Percentiles rank a stretch among this genome's conserved stretches.
These are phyloP conservation scores for Nasalis larvatus DNA, from an alignment of 2,113 vertebrate species.

Conservation along the genomic window DNA sequence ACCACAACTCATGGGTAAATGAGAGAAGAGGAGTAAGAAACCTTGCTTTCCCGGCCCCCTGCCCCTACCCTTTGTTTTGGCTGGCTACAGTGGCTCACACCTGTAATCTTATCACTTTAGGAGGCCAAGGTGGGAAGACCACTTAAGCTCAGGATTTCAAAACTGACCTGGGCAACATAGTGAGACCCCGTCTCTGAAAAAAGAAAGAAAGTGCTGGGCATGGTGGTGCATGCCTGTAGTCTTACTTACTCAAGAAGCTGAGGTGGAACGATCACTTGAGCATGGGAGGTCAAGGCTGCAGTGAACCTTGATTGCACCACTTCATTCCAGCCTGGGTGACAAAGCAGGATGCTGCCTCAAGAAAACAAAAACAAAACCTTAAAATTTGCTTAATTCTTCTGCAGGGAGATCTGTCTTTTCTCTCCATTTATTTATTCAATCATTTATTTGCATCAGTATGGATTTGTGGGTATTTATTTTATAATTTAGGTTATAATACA, in stretches of 20 bases:
- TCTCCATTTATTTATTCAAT: background rate
- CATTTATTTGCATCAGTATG: background rate
- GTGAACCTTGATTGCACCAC: background rate
- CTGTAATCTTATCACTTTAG: too few species aligned
- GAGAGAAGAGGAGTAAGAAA: background rate
- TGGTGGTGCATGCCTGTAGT: background rate
- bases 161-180: too few species aligned
- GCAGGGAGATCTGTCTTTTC: background rate
- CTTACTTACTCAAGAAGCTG: background rate
- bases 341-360: too few species aligned
- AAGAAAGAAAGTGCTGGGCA: too few species aligned
- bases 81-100: too few species aligned
- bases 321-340: background rate
- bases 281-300: background rate
- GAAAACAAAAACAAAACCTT: too few species aligned
- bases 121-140: too few species aligned
- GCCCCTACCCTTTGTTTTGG: too few species aligned
- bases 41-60: rapidly evolving
- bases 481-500: background rate
- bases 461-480: background rate
- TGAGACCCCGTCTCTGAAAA: too few species aligned
- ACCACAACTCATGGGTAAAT: background rate
- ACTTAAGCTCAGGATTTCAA: too few species aligned
- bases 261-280: background rate
- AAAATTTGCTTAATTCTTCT: background rate